phyloP scores from a whole-genome alignment of 2,797 vertebrate species.

The Xiphophorus birchmanni region DNA sequence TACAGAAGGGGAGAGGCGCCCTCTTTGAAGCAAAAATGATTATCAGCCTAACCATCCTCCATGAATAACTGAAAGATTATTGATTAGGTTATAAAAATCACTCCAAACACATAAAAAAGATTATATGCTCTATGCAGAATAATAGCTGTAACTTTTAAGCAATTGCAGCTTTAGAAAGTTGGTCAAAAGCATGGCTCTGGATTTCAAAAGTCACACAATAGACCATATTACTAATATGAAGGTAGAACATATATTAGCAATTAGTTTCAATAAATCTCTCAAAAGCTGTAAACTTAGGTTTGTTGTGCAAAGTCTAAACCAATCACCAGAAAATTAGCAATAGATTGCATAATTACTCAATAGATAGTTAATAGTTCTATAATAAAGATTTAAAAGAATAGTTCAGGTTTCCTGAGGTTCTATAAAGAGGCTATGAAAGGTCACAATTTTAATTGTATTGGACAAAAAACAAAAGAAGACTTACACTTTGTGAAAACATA shows the following conservation, averaged over 20 bases:
- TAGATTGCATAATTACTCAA: neutral
- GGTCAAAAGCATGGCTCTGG: neutral
- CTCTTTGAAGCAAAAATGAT: slow-evolving; percentile 81
- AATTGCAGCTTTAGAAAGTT: neutral
- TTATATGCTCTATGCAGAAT: neutral
- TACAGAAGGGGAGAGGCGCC: slow-evolving; percentile 82
- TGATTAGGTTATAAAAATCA: neutral
- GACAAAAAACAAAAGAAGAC: neutral
- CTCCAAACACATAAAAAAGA: neutral
- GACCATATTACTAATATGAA: neutral
- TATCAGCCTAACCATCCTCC: slow-evolving; percentile 21
- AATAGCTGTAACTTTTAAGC: neutral
- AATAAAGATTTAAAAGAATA: neutral
- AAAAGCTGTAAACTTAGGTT: neutral
- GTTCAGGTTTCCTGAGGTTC: neutral
- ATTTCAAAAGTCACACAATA: neutral
- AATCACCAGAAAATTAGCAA: neutral
- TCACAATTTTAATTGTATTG: neutral
- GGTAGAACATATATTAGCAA: neutral
- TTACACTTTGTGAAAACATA: neutral
- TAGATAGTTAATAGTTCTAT: neutral
- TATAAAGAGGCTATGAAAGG: neutral
- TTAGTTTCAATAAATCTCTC: neutral
- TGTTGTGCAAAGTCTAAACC: neutral
- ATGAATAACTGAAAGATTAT: slow-evolving; percentile 25